These are phyloP conservation scores for Fragum fragum DNA, from an alignment of 2,888 invertebrate species.

Conservation along the genomic window DNA sequence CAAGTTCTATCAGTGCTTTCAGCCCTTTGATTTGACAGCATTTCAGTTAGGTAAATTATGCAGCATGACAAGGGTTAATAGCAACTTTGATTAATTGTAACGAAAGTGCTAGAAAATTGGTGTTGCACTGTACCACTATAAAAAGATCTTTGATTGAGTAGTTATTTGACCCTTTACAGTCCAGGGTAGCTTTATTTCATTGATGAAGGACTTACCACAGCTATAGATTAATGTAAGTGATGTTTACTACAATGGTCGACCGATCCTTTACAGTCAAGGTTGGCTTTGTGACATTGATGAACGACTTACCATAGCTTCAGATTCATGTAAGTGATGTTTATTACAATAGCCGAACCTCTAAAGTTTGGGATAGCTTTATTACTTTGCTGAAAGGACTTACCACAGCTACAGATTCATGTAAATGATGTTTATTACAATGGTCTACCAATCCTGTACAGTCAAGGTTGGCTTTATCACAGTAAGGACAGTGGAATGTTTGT, in stretches of 20 bases:
- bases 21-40: no score
- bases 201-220: constrained; percentile 76
- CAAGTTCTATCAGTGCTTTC: no score
- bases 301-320: constrained; percentile 76
- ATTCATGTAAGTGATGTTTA: constrained; percentile 68
- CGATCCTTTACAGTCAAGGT: constrained; percentile 73
- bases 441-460: constrained; percentile 75
- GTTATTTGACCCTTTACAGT: no score
- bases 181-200: no score
- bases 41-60: no score
- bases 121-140: no score
- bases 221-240: constrained; percentile 69
- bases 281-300: constrained; percentile 78
- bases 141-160: no score
- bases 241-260: constrained; percentile 80
- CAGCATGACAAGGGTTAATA: no score
- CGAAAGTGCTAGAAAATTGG: no score
- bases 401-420: constrained; percentile 68
- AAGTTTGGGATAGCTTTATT: constrained; percentile 74
- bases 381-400: constrained; percentile 82
- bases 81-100: no score
- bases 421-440: constrained; percentile 81
- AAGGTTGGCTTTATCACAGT: constrained; percentile 79
- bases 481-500: constrained; percentile 84
- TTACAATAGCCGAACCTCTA: constrained; percentile 81